A percentile compares a stretch with the other conserved stretches of the same genome.
These are phyloP conservation scores for Dromas ardeola DNA, from an alignment of 2,113 vertebrate species.

Conservation along the genomic window DNA sequence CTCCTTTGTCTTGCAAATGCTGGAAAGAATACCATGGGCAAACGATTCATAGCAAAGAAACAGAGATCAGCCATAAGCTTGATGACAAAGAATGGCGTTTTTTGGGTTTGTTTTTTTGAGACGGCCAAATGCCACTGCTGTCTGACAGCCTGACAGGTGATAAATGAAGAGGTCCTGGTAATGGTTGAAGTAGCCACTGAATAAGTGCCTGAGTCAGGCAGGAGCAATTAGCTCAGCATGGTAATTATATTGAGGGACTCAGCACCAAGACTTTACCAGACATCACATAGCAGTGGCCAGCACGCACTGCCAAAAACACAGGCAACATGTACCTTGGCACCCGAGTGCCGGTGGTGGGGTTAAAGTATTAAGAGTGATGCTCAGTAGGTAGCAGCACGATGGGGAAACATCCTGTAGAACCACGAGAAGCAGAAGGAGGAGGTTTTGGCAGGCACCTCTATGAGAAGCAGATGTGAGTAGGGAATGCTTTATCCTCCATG, in stretches of 20 bases:
- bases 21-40: not conserved
- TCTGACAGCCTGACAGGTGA: not conserved
- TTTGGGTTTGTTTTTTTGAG: not conserved
- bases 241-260: not conserved
- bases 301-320: not conserved
- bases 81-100: not conserved
- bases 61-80: not conserved
- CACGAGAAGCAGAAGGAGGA: not conserved
- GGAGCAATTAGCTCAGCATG: not conserved
- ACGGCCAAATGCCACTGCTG: not conserved
- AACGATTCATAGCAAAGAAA: not conserved
- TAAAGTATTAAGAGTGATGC: not conserved
- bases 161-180: not conserved
- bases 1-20: slow-evolving; percentile 14
- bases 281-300: not conserved
- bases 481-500: not conserved
- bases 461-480: rapidly evolving
- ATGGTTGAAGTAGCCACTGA: not conserved
- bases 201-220: not conserved
- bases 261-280: not conserved
- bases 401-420: not conserved
- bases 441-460: not conserved
- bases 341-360: not conserved
- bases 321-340: not conserved
- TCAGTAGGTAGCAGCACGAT: not conserved